Conservation (phyloP, 2,113 vertebrate species). For the Amphiprion percula region DNA sequence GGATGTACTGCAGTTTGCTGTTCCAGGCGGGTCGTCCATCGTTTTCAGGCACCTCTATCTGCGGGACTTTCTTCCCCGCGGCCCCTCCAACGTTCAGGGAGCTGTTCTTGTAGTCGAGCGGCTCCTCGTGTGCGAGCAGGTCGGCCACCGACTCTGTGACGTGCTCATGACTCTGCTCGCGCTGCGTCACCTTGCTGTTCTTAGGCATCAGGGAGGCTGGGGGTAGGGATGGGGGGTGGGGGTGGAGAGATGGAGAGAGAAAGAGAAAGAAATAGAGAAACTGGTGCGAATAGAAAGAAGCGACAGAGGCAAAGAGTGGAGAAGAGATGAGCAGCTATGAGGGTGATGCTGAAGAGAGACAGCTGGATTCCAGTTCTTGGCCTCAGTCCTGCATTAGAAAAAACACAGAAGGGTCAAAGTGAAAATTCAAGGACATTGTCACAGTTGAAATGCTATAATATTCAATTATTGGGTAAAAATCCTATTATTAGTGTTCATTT, state of each 20-base stretch:
- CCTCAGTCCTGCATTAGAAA: conserved; percentile 59
- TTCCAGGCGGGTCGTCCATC: conserved; percentile 97
- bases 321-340: conserved; percentile 15
- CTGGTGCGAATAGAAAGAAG: conserved; percentile 2
- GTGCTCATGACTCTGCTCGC: conserved; percentile 94
- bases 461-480: background rate
- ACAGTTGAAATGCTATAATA: background rate
- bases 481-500: background rate
- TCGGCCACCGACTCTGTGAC: conserved; percentile 99
- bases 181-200: conserved; percentile 91
- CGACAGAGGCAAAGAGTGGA: background rate
- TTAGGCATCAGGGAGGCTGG: conserved; percentile 78
- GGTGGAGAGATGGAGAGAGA: conserved; percentile 40
- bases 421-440: conserved; percentile 7
- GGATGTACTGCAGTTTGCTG: conserved; percentile 98
- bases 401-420: conserved; percentile 2
- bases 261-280: conserved; percentile 7
- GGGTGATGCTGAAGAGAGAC: conserved; percentile 14
- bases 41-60: conserved; percentile 86
- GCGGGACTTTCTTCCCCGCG: conserved; percentile 85
- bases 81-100: conserved; percentile 84
- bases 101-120: conserved; percentile 94
- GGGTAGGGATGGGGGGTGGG: conserved; percentile 43
- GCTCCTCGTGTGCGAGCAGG: conserved; percentile 94
- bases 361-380: conserved; percentile 37